Percentiles rank a stretch among this genome's conserved stretches.
phyloP scores from a whole-genome alignment of 2,113 vertebrate species.

The Oplegnathus fasciatus region DNA sequence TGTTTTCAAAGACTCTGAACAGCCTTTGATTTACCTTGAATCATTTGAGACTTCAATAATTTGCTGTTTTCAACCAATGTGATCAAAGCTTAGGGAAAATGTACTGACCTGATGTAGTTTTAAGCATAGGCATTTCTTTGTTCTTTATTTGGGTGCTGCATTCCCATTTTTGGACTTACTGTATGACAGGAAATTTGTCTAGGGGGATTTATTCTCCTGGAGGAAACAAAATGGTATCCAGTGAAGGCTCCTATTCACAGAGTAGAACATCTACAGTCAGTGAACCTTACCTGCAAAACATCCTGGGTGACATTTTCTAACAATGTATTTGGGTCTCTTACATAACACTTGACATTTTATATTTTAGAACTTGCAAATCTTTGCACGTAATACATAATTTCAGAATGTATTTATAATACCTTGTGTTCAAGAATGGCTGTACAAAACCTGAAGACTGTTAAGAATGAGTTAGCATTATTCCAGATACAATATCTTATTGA shows the following conservation, averaged over 20 bases:
- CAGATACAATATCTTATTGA: background rate
- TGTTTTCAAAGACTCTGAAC: background rate
- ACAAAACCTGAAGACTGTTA: background rate
- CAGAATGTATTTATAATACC: background rate
- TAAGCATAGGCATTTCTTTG: background rate
- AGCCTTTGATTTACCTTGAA: background rate
- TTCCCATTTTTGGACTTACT: background rate
- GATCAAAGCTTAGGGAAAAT: background rate
- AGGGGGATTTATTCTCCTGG: conserved; percentile 5
- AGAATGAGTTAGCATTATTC: background rate
- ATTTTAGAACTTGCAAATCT: conserved; percentile 13
- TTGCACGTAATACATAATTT: conserved; percentile 3
- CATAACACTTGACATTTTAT: conserved; percentile 23
- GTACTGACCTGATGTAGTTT: background rate
- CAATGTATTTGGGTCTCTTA: conserved; percentile 13
- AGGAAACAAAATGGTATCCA: conserved; percentile 56
- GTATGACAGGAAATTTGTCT: background rate
- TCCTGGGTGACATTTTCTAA: conserved; percentile 54
- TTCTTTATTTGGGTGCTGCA: background rate
- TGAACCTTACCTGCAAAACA: conserved; percentile 67
- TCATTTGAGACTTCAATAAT: background rate
- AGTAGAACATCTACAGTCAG: conserved; percentile 1
- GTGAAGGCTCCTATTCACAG: conserved; percentile 28
- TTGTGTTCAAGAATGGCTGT: background rate
- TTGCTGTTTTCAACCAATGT: background rate